A percentile compares a stretch with the other conserved stretches of the same genome.
These are phyloP conservation scores for Aphaenogaster rudis DNA, from an alignment of 1,140 invertebrate genomes.

Conservation along the genomic window DNA sequence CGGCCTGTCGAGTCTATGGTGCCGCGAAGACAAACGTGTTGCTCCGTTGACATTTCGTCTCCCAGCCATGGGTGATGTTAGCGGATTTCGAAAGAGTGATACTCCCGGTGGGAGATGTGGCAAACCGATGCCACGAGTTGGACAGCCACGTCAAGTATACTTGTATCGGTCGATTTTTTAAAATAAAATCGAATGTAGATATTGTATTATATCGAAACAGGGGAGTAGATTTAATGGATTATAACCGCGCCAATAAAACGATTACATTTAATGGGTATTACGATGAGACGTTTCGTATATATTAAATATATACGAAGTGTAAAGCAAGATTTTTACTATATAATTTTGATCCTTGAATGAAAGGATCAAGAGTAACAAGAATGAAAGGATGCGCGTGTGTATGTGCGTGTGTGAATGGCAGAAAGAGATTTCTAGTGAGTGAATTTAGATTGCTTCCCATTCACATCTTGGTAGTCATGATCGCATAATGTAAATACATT, in stretches of 20 bases:
- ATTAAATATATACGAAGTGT: slow-evolving; percentile 75
- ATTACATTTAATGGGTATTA: slow-evolving; percentile 76
- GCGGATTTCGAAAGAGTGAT: slow-evolving; percentile 35
- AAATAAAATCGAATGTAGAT: slow-evolving; percentile 82
- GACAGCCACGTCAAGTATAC: slow-evolving; percentile 40
- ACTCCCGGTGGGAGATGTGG: slow-evolving; percentile 40
- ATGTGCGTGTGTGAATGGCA: background rate
- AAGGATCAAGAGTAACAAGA: background rate
- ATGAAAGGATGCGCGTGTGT: background rate
- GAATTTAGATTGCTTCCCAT: slow-evolving; percentile 79
- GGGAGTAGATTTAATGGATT: slow-evolving; percentile 67
- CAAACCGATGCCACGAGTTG: slow-evolving; percentile 48
- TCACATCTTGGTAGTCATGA: slow-evolving; percentile 80
- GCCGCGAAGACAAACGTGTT: slow-evolving; percentile 11
- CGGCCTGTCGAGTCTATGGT: background rate
- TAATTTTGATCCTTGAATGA: slow-evolving; percentile 64
- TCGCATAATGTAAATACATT: slow-evolving; percentile 85
- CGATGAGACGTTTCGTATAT: slow-evolving; percentile 72
- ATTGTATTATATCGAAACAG: slow-evolving; percentile 81
- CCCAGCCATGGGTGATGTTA: background rate
- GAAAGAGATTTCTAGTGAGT: slow-evolving; percentile 54
- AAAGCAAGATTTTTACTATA: slow-evolving; percentile 67
- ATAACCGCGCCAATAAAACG: slow-evolving; percentile 75
- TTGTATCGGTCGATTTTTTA: slow-evolving; percentile 73
- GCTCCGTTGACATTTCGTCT: slow-evolving; percentile 3